Base-by-base conservation (phyloP, 2,888 invertebrate genomes). In the Spatulosminthurus flaviceps region DNA sequence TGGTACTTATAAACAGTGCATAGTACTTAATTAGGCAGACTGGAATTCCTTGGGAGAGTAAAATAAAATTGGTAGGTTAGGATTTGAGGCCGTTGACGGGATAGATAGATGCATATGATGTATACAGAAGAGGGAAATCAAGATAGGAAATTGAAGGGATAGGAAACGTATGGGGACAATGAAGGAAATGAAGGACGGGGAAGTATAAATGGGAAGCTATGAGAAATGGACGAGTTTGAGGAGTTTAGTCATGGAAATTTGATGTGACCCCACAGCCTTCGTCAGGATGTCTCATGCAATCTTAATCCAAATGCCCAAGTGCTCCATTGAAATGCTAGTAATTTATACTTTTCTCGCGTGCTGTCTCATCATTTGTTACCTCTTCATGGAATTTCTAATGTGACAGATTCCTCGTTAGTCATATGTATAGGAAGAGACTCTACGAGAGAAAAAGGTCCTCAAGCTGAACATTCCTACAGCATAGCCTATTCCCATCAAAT, bases 371-470 rank as follows among this genome's bases (percentile, higher is more conserved):
- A 71, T 71, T 71, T 71, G 41, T 41, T 34, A 42, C 70, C n/a
- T 42, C 41, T 41, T 29, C 73, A 29, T 73, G 73, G 73, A 73
- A 73, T 60, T 60, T n/a, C 60, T 73, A 61, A 61, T 60, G 73
- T 73, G 73, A 73, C 73, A 73, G 60, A 60, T 60, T 29, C 29
- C 43, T 73, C 73, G 73, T 73, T 73, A 73, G 73, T 61, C 61
- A 61, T 73, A 34, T 29, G 29, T 5, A 71, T 9, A 34, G 34
- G 34, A 34, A 34, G n/a, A n/a, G n/a, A n/a, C n/a, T n/a, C n/a
- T n/a, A n/a, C n/a, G n/a, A n/a, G n/a, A n/a, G n/a, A n/a, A n/a
- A n/a, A n/a, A n/a, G n/a, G n/a, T n/a, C 34, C 9, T 34, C 4
- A 7, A 34, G 34, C 34, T 34, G 9, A 9, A 9, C 34, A 34